These are phyloP conservation scores for Atherinosoma microstoma DNA, from an alignment of 2,797 vertebrate species.

Conservation along the genomic window DNA sequence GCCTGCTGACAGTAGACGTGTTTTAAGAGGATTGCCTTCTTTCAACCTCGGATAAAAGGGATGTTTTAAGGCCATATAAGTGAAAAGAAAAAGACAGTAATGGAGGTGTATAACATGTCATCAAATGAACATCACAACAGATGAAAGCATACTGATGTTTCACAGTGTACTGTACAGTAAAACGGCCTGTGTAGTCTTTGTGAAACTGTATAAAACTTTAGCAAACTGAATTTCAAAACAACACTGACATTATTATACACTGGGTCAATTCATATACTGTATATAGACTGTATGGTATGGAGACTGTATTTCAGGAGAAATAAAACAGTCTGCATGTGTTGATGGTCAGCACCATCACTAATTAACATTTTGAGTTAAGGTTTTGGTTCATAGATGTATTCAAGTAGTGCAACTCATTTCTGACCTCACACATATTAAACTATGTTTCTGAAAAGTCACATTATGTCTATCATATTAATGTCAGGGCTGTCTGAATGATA, in stretches of 20 bases:
- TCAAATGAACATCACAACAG: constrained; percentile 13
- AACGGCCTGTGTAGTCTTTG: no score
- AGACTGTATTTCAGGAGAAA: background rate
- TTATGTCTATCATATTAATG: constrained; percentile 1
- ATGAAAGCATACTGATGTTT: constrained; percentile 18
- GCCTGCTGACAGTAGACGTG: constrained; percentile 49
- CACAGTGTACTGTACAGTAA: background rate
- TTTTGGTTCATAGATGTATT: no score
- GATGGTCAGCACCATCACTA: background rate
- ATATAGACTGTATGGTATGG: background rate
- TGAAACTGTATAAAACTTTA: background rate
- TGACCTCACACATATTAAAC: no score
- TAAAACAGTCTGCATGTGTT: background rate
- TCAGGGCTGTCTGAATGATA: background rate
- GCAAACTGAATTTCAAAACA: background rate
- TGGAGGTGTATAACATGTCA: constrained; percentile 12
- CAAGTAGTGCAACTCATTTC: no score
- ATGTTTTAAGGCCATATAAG: constrained; percentile 20
- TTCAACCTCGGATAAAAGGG: constrained; percentile 2
- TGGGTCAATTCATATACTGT: background rate
- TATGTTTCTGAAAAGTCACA: background rate
- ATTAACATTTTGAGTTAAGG: no score
- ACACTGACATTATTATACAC: background rate
- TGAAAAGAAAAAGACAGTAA: constrained; percentile 25
- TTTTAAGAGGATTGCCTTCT: constrained; percentile 45